These are phyloP conservation scores for Napeogenes inachia DNA, from an alignment of 2,888 invertebrate genomes.

Conservation along the genomic window DNA sequence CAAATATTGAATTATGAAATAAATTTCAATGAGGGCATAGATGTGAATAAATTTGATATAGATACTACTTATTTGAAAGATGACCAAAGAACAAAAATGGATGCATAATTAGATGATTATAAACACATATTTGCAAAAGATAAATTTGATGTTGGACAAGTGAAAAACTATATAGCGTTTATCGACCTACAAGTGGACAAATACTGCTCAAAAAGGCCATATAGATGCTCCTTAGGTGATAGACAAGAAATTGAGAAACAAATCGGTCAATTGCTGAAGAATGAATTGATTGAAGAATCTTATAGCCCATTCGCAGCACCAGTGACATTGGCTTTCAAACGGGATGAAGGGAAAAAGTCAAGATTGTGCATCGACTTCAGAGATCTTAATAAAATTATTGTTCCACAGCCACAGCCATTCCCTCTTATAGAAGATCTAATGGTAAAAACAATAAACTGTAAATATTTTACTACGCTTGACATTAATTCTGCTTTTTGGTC, in stretches of 20 bases:
- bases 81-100: no score
- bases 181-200: no score
- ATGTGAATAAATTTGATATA: no score
- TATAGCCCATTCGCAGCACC: constrained; percentile 28
- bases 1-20: no score
- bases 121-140: no score
- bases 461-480: constrained; percentile 42
- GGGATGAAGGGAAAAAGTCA: constrained; percentile 30
- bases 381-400: constrained; percentile 30
- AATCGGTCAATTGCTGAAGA: constrained; percentile 19
- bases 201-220: constrained; percentile 23
- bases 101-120: no score
- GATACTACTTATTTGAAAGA: no score
- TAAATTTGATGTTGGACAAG: no score
- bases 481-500: constrained; percentile 38
- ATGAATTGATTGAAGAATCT: constrained; percentile 26
- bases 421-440: constrained; percentile 43
- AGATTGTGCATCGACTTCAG: no score
- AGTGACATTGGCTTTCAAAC: constrained; percentile 30
- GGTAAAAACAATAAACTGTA: constrained; percentile 41
- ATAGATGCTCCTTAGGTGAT: constrained; percentile 23
- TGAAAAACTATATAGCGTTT: no score
- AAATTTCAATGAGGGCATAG: no score
- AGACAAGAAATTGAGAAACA: constrained; percentile 21
- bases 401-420: constrained; percentile 38